Base-by-base conservation (phyloP, 2,113 vertebrate genomes). In the Burhinus bistriatus region DNA sequence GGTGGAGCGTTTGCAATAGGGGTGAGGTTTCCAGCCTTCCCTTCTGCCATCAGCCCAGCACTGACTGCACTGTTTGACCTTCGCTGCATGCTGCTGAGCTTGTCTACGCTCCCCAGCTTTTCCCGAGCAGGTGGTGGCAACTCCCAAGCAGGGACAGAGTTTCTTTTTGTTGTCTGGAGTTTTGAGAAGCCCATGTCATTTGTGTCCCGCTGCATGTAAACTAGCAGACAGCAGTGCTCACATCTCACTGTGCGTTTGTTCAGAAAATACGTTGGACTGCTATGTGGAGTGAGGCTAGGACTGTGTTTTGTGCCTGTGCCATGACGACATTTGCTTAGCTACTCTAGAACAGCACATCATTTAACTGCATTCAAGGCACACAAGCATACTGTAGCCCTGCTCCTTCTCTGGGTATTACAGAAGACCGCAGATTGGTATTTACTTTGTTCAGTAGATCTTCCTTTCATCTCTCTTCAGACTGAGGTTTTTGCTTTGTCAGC, bases 141-240 rank as follows among this genome's bases (percentile, higher is more conserved):
- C 51, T 87, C 45, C n/a, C 12, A 59, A 57, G 62, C 54, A 83
- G 45, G 58, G 36, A 5, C 44, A 26, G 66, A 42, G 12, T 73
- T 96, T 87, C 52, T 89, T 94, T 84, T 45, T 58, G 10, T 62
- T 64, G n/a, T 36, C 34, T 70, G 68, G 22, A 84, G 32, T 82
- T 96, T 52, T 90, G 45, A 54, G 66, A 91, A 84, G 17, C 49
- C 47, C 3, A 0, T 8, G 3, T 84, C 36, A 19, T 58, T 54
- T 1, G 1, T 32, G 34, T 49, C 21, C 15, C 4, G 1, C 34
- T 57, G n/a, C 2, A 0, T 52, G 47, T 81, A n/a, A 83, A n/a
- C 16, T 52, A 80, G 40, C 30, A 36, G 51, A 92, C 30, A 52
- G 45, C 40, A 44, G 11, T 11, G 13, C 29, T 77, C 4, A 3